phyloP scores from a whole-genome alignment of 1,140 invertebrate genomes.

The Drosophila ambigua region DNA sequence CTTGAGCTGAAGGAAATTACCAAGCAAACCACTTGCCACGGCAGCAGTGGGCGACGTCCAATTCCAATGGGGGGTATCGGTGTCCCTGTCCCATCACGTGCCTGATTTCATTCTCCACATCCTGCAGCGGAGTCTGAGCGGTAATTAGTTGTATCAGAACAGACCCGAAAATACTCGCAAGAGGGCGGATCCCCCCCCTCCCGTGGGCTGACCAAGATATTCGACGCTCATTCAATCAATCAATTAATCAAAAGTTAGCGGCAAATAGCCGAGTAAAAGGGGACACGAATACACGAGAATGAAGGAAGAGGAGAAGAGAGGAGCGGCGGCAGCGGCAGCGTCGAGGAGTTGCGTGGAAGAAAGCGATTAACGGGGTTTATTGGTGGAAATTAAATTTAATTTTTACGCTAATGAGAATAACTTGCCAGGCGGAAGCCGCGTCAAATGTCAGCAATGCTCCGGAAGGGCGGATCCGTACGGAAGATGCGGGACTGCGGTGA shows the following conservation, averaged over 20 bases:
- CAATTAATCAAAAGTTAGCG: slow-evolving; percentile 59
- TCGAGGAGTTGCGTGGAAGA: background rate
- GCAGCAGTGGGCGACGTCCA: too few species aligned
- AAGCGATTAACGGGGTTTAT: slow-evolving; percentile 28
- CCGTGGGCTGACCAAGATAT: slow-evolving; percentile 15
- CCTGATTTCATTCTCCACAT: background rate
- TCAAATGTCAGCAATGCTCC: too few species aligned
- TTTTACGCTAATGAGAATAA: slow-evolving; percentile 47
- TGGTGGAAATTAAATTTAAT: slow-evolving; percentile 50
- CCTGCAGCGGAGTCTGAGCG: slow-evolving; percentile 14
- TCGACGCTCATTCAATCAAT: slow-evolving; percentile 59
- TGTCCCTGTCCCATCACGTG: too few species aligned
- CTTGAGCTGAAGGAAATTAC: too few species aligned
- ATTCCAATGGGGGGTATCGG: too few species aligned
- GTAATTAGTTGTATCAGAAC: slow-evolving; percentile 60
- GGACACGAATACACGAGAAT: too few species aligned
- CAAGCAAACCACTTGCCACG: background rate
- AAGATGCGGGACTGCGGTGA: too few species aligned
- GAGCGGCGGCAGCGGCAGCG: too few species aligned
- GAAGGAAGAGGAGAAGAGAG: too few species aligned
- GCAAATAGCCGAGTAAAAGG: too few species aligned
- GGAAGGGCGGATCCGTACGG: too few species aligned
- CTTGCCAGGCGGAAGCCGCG: background rate
- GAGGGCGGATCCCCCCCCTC: slow-evolving; percentile 22
- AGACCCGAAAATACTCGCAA: slow-evolving; percentile 2